Percentiles rank a stretch among this genome's conserved stretches.
phyloP scores from a whole-genome alignment of 2,113 vertebrate species.

The Eclectus roratus region DNA sequence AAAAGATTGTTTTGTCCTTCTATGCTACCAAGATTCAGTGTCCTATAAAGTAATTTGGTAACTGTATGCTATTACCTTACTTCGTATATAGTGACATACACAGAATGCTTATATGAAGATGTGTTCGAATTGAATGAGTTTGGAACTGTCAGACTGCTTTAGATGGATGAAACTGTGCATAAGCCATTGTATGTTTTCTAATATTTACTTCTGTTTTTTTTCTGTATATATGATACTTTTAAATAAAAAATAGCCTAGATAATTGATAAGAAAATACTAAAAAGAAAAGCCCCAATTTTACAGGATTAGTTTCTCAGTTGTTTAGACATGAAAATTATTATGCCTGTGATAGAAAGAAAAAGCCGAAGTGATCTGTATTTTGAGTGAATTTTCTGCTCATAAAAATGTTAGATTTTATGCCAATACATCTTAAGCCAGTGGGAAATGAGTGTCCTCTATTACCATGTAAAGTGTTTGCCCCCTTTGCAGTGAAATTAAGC shows the following conservation, averaged over 20 bases:
- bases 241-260: not conserved
- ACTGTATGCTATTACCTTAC: not conserved
- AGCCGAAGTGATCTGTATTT: not conserved
- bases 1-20: not conserved
- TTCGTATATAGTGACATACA: not conserved
- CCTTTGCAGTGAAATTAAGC: not conserved
- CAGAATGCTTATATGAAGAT: constrained; percentile 23
- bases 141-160: not conserved
- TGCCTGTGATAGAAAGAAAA: not conserved
- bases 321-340: not conserved
- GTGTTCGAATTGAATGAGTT: not conserved
- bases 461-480: not conserved
- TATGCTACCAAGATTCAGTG: not conserved
- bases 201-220: not conserved
- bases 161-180: not conserved
- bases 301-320: not conserved
- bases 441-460: not conserved
- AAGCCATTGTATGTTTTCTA: not conserved
- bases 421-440: not conserved
- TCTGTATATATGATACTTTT: not conserved
- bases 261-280: not conserved
- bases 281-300: not conserved
- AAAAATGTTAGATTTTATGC: not conserved
- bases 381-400: not conserved
- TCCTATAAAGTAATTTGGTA: not conserved